Evolutionary conservation across 2,113 vertebrate species (phyloP).

Genomic region (Limnothrissa miodon): DNA sequence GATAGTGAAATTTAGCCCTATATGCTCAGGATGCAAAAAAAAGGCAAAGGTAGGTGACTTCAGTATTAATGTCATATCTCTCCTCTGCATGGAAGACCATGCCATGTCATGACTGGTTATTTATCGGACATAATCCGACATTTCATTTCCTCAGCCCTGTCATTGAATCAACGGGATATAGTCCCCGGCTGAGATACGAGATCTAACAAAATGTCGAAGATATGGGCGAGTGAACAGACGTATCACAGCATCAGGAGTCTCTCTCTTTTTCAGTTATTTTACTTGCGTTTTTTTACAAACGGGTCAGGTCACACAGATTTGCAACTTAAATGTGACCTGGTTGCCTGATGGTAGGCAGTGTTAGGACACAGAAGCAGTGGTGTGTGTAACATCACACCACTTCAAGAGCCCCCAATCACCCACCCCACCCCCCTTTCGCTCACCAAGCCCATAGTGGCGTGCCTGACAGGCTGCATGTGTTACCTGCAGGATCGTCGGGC

Average conservation of each 20-base stretch:
- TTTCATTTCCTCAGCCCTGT: slow-evolving; percentile 5
- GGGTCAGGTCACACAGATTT: neutral
- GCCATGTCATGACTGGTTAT: neutral
- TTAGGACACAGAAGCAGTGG: neutral
- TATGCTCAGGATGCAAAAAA: slow-evolving; percentile 51
- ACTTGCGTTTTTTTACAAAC: neutral
- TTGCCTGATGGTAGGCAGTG: neutral
- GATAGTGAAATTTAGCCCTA: slow-evolving; percentile 38
- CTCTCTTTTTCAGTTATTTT: neutral
- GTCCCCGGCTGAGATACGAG: neutral
- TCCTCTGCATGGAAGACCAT: neutral
- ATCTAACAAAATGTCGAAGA: neutral
- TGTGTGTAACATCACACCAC: neutral
- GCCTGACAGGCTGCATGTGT: slow-evolving; percentile 61
- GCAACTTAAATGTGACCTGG: neutral
- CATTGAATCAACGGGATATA: neutral
- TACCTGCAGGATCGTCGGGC: slow-evolving; percentile 68
- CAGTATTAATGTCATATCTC: slow-evolving; percentile 33
- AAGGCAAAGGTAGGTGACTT: slow-evolving; percentile 49
- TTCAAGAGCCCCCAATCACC: neutral
- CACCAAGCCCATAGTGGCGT: slow-evolving; percentile 29
- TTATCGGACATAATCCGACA: slow-evolving; percentile 19
- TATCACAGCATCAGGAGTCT: neutral
- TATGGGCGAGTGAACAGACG: neutral
- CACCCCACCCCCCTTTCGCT: slow-evolving; percentile 43